Conservation (phyloP, 2,888 invertebrate species). For the Sinotaia quadrata region DNA sequence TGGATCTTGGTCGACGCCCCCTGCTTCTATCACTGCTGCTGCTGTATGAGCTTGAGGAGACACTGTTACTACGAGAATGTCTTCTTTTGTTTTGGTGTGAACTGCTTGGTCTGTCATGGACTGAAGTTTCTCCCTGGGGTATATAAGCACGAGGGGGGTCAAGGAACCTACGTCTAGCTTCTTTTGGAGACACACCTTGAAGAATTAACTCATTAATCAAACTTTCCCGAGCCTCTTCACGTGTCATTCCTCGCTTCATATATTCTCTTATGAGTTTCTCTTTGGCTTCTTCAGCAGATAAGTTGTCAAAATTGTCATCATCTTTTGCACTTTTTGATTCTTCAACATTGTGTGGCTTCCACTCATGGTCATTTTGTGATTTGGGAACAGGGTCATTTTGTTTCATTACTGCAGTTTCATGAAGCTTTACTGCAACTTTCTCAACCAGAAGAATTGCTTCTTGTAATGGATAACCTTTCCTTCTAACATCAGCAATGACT, state of each 20-base stretch:
- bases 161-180: slow-evolving; percentile 8
- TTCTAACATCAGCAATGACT: slow-evolving; percentile 9
- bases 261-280: slow-evolving; percentile 21
- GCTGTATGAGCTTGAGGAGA: neutral
- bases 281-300: slow-evolving; percentile 20
- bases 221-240: slow-evolving; percentile 8
- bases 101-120: too few relatives aligned
- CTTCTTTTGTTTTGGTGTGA: too few relatives aligned
- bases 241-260: slow-evolving; percentile 23
- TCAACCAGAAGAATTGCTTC: slow-evolving; percentile 22
- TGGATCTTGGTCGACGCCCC: neutral
- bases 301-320: slow-evolving; percentile 8
- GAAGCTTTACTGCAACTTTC: neutral
- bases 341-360: neutral
- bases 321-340: neutral
- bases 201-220: slow-evolving; percentile 17
- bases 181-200: slow-evolving; percentile 21
- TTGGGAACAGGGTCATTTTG: neutral
- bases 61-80: neutral
- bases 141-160: neutral
- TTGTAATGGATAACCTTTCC: slow-evolving; percentile 16
- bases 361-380: neutral
- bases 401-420: neutral
- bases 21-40: neutral
- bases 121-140: neutral